Percentiles rank a stretch among this genome's conserved stretches.
Evolutionary conservation across 1,140 invertebrate species (phyloP).

Genomic region (Lasioglossum albipes): DNA sequence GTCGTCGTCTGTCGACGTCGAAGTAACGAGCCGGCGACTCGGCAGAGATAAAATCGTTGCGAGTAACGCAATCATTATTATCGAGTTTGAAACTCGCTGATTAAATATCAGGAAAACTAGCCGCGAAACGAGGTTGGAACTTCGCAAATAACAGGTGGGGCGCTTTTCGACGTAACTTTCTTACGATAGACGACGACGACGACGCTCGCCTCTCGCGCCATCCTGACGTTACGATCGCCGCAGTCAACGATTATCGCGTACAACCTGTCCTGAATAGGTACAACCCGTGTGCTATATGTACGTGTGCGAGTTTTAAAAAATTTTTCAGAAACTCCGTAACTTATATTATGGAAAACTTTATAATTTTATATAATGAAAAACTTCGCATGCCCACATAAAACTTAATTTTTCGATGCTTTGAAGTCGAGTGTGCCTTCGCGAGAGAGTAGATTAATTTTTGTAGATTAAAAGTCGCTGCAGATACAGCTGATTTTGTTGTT

Average conservation of each 20-base stretch:
- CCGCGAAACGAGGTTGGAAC: constrained; percentile 44
- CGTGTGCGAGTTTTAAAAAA: not conserved
- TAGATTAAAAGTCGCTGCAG: too few relatives aligned
- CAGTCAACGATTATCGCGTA: constrained; percentile 11
- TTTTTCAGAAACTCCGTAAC: not conserved
- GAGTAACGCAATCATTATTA: constrained; percentile 52
- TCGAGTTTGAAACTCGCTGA: constrained; percentile 53
- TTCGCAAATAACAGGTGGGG: constrained; percentile 40
- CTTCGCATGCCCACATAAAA: too few relatives aligned
- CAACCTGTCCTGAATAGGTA: too few relatives aligned
- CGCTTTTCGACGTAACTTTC: not conserved
- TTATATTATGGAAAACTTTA: not conserved
- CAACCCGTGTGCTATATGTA: too few relatives aligned
- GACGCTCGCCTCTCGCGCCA: not conserved
- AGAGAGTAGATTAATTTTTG: too few relatives aligned
- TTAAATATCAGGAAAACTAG: constrained; percentile 51
- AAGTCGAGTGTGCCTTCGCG: too few relatives aligned
- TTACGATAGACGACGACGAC: not conserved
- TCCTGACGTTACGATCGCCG: not conserved
- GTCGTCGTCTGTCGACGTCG: not conserved
- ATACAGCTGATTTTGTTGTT: too few relatives aligned
- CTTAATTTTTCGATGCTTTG: too few relatives aligned
- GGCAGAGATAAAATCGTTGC: constrained; percentile 41
- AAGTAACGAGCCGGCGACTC: constrained; percentile 26
- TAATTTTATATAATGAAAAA: too few relatives aligned